These are phyloP conservation scores for Meloidogyne floridensis DNA, from an alignment of 1,140 invertebrate genomes.

Conservation along the genomic window DNA sequence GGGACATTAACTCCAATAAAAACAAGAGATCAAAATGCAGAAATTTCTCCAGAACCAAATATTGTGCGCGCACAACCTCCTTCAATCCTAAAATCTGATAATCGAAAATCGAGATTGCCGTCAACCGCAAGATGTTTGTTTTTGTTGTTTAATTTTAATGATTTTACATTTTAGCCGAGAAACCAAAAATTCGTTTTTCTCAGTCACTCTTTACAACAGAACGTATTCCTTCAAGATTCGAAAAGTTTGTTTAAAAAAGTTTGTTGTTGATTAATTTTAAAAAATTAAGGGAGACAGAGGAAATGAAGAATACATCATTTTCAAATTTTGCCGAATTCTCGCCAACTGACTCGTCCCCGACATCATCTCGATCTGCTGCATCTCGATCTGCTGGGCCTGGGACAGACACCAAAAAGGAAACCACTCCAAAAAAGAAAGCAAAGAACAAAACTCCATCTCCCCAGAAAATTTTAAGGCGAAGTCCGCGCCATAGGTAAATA, in stretches of 20 bases:
- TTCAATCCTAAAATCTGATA: constrained; percentile 29
- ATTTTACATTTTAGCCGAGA: constrained; percentile 27
- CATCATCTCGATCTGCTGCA: constrained; percentile 14
- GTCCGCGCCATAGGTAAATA: no score
- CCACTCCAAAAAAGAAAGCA: neutral
- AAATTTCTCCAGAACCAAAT: constrained; percentile 12
- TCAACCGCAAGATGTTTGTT: constrained; percentile 13
- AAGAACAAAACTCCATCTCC: neutral
- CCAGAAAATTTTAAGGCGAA: neutral
- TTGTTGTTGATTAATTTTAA: neutral
- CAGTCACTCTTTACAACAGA: constrained; percentile 32
- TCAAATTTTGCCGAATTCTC: constrained; percentile 34
- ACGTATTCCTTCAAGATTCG: constrained; percentile 33
- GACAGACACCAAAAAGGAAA: neutral
- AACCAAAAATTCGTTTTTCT: constrained; percentile 33
- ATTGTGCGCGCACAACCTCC: neutral
- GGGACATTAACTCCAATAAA: neutral
- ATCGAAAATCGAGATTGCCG: constrained; percentile 2
- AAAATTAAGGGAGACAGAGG: constrained; percentile 32
- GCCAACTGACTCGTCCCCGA: constrained; percentile 28
- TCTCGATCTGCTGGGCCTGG: neutral
- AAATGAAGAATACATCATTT: constrained; percentile 31
- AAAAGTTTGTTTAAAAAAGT: constrained; percentile 26
- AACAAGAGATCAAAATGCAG: constrained; percentile 4
- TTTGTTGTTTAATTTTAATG: constrained; percentile 2